phyloP scores from a whole-genome alignment of 1,140 invertebrate genomes.

The Semibalanus balanoides region DNA sequence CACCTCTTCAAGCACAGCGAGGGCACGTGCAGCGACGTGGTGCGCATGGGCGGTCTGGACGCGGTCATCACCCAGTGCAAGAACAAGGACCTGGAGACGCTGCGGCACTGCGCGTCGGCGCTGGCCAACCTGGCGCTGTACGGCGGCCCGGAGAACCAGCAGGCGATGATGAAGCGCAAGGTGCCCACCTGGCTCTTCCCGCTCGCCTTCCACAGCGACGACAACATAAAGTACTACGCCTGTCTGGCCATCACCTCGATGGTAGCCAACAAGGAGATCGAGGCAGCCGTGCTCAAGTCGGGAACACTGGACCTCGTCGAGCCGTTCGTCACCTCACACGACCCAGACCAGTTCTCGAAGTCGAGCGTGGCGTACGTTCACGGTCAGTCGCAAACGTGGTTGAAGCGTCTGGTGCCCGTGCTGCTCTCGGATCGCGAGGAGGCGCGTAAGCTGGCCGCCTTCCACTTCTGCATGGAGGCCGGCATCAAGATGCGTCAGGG shows the following conservation, averaged over 20 bases:
- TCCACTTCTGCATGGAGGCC: conserved; percentile 99
- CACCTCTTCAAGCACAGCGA: conserved; percentile 97
- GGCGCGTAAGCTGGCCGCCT: conserved; percentile 89
- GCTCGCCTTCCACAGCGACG: conserved; percentile 87
- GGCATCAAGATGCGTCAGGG: conserved; percentile 94
- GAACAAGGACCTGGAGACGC: conserved; percentile 77
- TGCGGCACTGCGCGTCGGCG: conserved; percentile 88
- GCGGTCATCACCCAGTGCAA: conserved; percentile 89
- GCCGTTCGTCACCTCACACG: conserved; percentile 85
- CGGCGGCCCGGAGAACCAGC: conserved; percentile 91
- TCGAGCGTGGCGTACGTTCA: conserved; percentile 79
- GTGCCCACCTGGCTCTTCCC: conserved; percentile 98
- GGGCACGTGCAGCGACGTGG: conserved; percentile 81
- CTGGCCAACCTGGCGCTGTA: conserved; percentile 92
- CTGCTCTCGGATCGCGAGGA: conserved; percentile 88
- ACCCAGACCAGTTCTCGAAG: conserved; percentile 85
- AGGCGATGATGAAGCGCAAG: conserved; percentile 90
- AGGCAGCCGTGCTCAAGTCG: conserved; percentile 86
- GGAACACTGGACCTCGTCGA: conserved; percentile 91
- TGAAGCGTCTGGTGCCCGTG: conserved; percentile 81
- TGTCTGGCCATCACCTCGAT: conserved; percentile 92
- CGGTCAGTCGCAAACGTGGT: conserved; percentile 92
- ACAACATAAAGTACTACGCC: conserved; percentile 95
- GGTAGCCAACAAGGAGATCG: conserved; percentile 96
- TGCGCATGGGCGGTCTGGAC: conserved; percentile 66